Evolutionary conservation across 37 sponge, comb jelly and placozoan genomes (phyloP), one percentile per base, ranked within the genome.

Genomic region (Tethya wilhelma): DNA sequence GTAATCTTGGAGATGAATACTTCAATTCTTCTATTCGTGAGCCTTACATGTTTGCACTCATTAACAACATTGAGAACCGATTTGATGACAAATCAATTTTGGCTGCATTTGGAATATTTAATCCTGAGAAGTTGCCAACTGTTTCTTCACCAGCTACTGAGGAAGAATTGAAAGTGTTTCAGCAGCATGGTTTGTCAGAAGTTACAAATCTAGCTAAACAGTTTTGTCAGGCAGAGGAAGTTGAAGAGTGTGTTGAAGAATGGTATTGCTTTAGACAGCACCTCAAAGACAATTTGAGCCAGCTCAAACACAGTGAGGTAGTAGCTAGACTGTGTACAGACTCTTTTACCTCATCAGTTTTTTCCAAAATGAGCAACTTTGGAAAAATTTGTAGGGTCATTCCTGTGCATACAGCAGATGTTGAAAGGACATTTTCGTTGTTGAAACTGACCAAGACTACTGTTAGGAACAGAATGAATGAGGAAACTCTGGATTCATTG

Each of bases 221-320:
- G 25, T 68, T 68, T 68, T 17, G 23, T 9, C 53, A 20, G 4
- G 39, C 44, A 20, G 67, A 11, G 36, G 38, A 38, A 41, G 2
- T 37, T 44, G 56, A 68, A 28, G 80, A 67, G 36, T 79, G 80
- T 37, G 8, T 79, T 36, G 69, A 79, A 32, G 70, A 79, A 45
- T 79, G 69, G 69, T 32, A 20, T 11, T 32, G 56, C 36, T 79
- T 40, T 41, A 66, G 69, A 40, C 80, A 67, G 56, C 68, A 34
- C 36, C 23, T 79, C 40, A 25, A 79, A 38, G 69, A 79, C 28
- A 79, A 44, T 33, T 79, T 33, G 43, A 22, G 23, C 45, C 9
- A 65, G 5, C 17, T 67, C 70, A 79, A 79, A 28, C 67, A 33
- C 41, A 62, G 49, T 29, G 79, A 78, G 9, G 79, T 78, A 14